Evolutionary conservation across 2,113 vertebrate species (phyloP), one percentile per base, ranked within the genome.

Genomic region (Chamaea fasciata): DNA sequence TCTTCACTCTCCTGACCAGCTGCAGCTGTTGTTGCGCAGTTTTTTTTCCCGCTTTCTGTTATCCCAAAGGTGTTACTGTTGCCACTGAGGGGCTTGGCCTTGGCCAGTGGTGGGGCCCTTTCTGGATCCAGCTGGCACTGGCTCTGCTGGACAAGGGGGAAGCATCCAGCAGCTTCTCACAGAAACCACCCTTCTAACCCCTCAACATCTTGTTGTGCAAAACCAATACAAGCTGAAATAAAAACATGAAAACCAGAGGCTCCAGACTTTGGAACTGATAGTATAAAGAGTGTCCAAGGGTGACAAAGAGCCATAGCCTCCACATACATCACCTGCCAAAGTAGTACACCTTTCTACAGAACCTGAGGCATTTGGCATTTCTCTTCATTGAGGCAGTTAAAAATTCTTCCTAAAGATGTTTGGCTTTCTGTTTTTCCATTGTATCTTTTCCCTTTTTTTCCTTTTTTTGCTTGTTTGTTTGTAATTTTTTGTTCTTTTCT

Each of bases 91-190:
- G 15, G 15, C 42, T 71, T 2, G 2, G 18, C 12, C 31, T 16
- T 18, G 9, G 24, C 27, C 37, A 64, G 16, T 0, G 41, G 41
- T 0, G 33, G 5, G 12, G 3, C 12, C 30, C 26, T 6, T 28
- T 68, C 41, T 37, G 65, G 16, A 64, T 27, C 35, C 9, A 22
- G 33, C 16, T 50, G 41, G 6, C 23, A 4, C 1, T 35, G 12
- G 10, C 53, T 33, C 7, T 74, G 15, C 27, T 19, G 19, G 46
- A 37, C 10, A 10, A 24, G 26, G 5, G 12, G 18, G 10, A 37
- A 33, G 2, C 1, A 4, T 37, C 26, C 18, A 41, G 13, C 13
- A 60, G 8, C 35, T 67, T 68, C 19, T 24, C 30, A 42, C 11
- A 55, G 16, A 42, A 47, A 17, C 1, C 7, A 33, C 4, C 10